Evolutionary conservation across 2,888 invertebrate genomes (phyloP).

Genomic region (Amblyjoppa fuscipennis): DNA sequence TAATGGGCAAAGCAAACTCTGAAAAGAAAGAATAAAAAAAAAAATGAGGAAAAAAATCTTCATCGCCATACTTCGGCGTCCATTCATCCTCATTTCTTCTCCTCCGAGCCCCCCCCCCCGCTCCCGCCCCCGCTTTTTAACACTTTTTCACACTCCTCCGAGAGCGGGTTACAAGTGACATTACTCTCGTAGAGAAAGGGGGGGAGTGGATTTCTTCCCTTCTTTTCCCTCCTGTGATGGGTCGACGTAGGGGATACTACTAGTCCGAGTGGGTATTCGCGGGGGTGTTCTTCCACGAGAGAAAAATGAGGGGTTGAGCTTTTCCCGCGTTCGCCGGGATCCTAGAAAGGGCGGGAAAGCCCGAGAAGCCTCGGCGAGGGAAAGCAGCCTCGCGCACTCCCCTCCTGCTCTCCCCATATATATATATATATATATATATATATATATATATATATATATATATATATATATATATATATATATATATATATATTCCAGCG

Average conservation of each 20-base stretch:
- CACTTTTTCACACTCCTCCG: slow-evolving; percentile 43
- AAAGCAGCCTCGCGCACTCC: slow-evolving; percentile 23
- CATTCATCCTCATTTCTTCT: slow-evolving; percentile 42
- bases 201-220: slow-evolving; percentile 29
- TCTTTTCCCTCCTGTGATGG: slow-evolving; percentile 16
- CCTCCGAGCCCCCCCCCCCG: neutral
- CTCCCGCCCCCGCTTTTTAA: neutral
- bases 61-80: slow-evolving; percentile 57
- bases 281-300: slow-evolving; percentile 35
- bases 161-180: slow-evolving; percentile 27
- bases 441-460: no score
- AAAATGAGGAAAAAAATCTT: slow-evolving; percentile 58
- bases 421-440: no score
- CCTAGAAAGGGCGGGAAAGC: slow-evolving; percentile 64
- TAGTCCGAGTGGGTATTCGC: slow-evolving; percentile 22
- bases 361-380: slow-evolving; percentile 29
- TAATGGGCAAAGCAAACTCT: slow-evolving; percentile 76
- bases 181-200: slow-evolving; percentile 20
- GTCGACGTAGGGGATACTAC: slow-evolving; percentile 12
- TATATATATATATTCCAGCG: neutral
- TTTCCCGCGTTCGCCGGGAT: slow-evolving; percentile 75
- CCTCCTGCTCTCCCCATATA: slow-evolving; percentile 1
- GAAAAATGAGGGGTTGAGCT: slow-evolving; percentile 73
- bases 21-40: slow-evolving; percentile 53
- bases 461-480: neutral